Conservation (phyloP, 1,140 invertebrate genomes). For the Drosophila ohnishii region DNA sequence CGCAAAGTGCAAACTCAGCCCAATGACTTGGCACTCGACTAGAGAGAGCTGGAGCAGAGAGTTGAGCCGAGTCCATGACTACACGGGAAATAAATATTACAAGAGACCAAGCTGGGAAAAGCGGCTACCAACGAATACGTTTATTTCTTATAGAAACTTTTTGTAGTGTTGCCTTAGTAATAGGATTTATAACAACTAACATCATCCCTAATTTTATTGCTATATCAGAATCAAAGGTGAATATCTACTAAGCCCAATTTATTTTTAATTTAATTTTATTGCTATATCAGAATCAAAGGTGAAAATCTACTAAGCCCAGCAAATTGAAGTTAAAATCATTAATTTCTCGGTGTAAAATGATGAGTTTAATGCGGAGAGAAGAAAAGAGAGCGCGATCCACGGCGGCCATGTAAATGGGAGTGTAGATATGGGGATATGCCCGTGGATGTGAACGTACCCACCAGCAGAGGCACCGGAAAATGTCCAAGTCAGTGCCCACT, state of each 20-base stretch:
- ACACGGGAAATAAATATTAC: conserved; percentile 4
- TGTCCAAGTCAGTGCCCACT: conserved; percentile 75
- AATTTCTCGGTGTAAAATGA: conserved; percentile 27
- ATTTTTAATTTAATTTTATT: no score
- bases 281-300: background rate
- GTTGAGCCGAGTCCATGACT: conserved; percentile 11
- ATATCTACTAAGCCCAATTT: background rate
- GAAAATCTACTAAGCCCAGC: background rate
- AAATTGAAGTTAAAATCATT: background rate
- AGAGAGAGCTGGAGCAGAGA: background rate
- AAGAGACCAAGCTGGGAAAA: background rate
- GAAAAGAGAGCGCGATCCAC: conserved; percentile 6
- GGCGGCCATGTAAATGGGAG: conserved; percentile 48
- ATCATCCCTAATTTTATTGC: background rate
- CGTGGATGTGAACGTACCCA: conserved; percentile 41
- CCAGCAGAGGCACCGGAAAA: conserved; percentile 51
- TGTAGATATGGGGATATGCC: conserved; percentile 44
- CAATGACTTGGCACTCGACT: conserved; percentile 58
- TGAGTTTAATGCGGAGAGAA: conserved; percentile 46
- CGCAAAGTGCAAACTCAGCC: conserved; percentile 67
- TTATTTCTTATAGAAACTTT: background rate
- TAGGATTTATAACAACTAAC: background rate
- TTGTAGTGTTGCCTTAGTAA: background rate
- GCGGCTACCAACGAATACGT: background rate
- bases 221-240: background rate